Evolutionary conservation across 2,888 invertebrate genomes (phyloP).

Genomic region (Plagodis pulveraria): DNA sequence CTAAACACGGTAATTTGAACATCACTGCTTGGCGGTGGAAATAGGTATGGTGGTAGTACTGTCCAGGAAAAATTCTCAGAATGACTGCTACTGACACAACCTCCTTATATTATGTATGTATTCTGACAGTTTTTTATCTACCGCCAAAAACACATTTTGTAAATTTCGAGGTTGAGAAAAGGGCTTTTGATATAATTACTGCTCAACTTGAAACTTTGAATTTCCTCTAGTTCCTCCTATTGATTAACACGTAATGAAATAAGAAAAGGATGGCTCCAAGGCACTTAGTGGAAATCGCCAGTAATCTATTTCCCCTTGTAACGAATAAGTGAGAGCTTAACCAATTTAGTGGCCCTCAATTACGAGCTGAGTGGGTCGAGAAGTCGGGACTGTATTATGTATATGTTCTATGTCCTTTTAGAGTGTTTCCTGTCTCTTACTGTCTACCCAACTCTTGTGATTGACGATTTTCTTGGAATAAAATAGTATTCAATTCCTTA

Average conservation of each 20-base stretch:
- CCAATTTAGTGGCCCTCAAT: conserved; percentile 66
- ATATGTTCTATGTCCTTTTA: conserved; percentile 21
- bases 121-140: no score
- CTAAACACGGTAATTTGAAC: no score
- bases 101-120: no score
- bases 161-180: no score
- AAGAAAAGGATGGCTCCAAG: conserved; percentile 48
- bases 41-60: no score
- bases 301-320: conserved; percentile 64
- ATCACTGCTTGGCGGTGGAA: no score
- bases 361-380: conserved; percentile 46
- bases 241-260: conserved; percentile 51
- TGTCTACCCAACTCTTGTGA: conserved; percentile 15
- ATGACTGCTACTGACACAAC: no score
- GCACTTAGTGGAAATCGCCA: conserved; percentile 60
- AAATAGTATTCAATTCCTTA: no score
- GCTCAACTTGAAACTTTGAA: no score
- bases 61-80: no score
- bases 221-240: background rate
- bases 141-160: no score
- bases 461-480: conserved; percentile 24
- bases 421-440: conserved; percentile 26
- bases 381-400: conserved; percentile 24
- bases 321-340: conserved; percentile 64
- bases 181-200: no score